phyloP scores from a whole-genome alignment of 2,113 vertebrate species.

The Cavia aperea region DNA sequence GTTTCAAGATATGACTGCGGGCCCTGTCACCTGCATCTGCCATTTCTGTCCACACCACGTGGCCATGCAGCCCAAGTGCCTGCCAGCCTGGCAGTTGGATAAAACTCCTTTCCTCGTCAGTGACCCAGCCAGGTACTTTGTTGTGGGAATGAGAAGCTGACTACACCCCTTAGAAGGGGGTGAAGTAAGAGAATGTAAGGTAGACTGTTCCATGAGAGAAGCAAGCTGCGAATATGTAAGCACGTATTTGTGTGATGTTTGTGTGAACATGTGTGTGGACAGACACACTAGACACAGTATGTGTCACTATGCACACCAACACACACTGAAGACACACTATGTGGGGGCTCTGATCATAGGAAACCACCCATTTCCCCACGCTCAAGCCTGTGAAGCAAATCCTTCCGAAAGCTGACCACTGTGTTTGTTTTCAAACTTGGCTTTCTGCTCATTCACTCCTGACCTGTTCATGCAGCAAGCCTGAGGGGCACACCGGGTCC shows the following conservation, averaged over 20 bases:
- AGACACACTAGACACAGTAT: no score
- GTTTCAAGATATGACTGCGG: not conserved
- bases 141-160: not conserved
- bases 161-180: not conserved
- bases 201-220: not conserved
- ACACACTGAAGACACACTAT: not conserved
- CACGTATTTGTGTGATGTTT: not conserved
- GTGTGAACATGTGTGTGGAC: not conserved
- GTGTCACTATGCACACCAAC: accelerated
- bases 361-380: accelerated
- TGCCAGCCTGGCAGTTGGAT: not conserved
- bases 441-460: not conserved
- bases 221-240: not conserved
- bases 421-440: not conserved
- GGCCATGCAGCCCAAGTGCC: no score
- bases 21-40: no score
- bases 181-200: not conserved
- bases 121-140: no score
- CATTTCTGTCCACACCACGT: no score
- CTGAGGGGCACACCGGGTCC: not conserved
- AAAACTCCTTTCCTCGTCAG: not conserved
- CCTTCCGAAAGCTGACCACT: no score
- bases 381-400: not conserved
- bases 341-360: accelerated
- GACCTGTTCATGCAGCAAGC: not conserved